Conservation (phyloP, 2,113 vertebrate genomes). For the Salvelinus fontinalis region DNA sequence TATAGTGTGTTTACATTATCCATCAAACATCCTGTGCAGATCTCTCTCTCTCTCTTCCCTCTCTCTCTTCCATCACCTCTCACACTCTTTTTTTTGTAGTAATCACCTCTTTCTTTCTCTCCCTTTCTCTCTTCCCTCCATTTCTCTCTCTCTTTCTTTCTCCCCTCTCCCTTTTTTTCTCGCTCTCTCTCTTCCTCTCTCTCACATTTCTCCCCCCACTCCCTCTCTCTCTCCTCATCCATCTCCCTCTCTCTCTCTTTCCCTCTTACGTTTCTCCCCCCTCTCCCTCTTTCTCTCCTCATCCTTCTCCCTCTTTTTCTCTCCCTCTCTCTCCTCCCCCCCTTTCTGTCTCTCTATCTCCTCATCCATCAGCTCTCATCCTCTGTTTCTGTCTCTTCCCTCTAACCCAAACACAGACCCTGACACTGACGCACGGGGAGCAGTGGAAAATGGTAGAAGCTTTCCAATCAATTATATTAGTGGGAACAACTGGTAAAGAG, state of each 20-base stretch:
- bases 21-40: slow-evolving; percentile 38
- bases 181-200: not conserved
- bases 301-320: not conserved
- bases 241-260: not conserved
- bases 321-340: not conserved
- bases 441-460: slow-evolving; percentile 10
- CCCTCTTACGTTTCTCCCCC: not conserved
- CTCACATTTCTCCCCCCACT: not conserved
- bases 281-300: not conserved
- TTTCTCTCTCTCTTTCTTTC: slow-evolving; percentile 22
- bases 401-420: slow-evolving; percentile 16
- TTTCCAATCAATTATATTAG: not conserved
- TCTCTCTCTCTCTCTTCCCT: slow-evolving; percentile 16
- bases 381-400: not conserved
- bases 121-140: not conserved
- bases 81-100: not conserved
- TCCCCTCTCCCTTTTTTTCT: not conserved
- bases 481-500: not conserved
- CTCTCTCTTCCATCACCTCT: slow-evolving; percentile 29
- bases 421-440: not conserved
- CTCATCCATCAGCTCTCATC: not conserved
- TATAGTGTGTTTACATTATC: slow-evolving; percentile 34
- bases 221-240: not conserved
- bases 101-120: not conserved
- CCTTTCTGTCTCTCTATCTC: not conserved